Evolutionary conservation across 2,888 invertebrate species (phyloP).

Genomic region (Microchrysa polita): DNA sequence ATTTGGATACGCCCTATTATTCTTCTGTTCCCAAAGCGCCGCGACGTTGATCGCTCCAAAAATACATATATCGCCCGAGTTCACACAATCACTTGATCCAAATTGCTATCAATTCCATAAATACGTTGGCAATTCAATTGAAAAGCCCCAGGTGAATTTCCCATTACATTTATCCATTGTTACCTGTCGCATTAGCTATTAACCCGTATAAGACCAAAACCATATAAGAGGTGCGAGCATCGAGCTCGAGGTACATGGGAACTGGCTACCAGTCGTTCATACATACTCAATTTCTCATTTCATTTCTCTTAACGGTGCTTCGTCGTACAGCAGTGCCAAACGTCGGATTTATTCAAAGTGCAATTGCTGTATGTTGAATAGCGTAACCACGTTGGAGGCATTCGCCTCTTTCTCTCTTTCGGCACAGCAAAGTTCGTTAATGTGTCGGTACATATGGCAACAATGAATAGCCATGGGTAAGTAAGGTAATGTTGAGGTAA

Average conservation of each 20-base stretch:
- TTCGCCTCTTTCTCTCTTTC: not conserved
- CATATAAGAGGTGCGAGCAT: not conserved
- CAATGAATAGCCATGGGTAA: not conserved
- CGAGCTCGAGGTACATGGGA: not conserved
- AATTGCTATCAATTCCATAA: constrained; percentile 9
- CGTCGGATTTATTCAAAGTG: not conserved
- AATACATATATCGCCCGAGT: not conserved
- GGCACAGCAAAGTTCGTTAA: not conserved
- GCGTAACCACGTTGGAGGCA: too few species aligned
- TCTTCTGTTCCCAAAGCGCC: too few species aligned
- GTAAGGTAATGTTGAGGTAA: not conserved
- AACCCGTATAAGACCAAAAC: not conserved
- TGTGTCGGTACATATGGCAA: not conserved
- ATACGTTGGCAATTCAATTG: constrained; percentile 9
- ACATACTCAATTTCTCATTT: not conserved
- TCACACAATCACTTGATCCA: not conserved
- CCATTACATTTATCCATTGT: constrained; percentile 14
- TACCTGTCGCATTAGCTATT: constrained; percentile 18
- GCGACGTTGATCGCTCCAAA: too few species aligned
- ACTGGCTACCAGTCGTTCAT: not conserved
- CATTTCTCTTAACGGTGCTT: constrained; percentile 11
- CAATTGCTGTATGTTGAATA: not conserved
- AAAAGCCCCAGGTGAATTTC: constrained; percentile 7
- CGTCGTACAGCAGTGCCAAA: not conserved
- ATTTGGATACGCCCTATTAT: too few species aligned